Evolutionary conservation across 2,888 invertebrate genomes (phyloP), one percentile per base, ranked within the genome.

Genomic region (Acrobasis consociella): DNA sequence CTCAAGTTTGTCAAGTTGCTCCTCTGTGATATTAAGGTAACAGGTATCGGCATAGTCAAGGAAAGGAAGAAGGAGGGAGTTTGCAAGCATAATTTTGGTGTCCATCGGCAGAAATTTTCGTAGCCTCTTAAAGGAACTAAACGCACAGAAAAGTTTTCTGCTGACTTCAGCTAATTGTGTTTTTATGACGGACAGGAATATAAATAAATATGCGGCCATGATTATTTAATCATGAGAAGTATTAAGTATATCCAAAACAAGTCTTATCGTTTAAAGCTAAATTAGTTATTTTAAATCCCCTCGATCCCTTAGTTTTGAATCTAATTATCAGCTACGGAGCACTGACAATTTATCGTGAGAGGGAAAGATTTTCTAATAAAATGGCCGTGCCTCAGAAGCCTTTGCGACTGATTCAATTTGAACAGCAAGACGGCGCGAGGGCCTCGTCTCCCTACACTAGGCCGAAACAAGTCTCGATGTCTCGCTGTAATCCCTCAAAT

Each of bases 401-500:
- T 76, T 83, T 80, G 76, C 75, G 75, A 76, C 80, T 83, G 83
- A 87, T 87, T 86, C 85, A 86, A 87, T 89, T 84, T 82, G 76
- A 78, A 76, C 74, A 75, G 78, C 80, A 81, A 82, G 83, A 78
- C 76, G 82, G 73, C 72, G 72, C 70, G 74, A 71, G 74, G 73
- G 82, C 81, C 80, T 72, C 72, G 75, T 73, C 72, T 75, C 76
- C 72, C 72, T 82, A 81, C 80, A 81, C 86, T 87, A 89, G 91
- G 89, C 89, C 89, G 90, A 91, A 90, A 90, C 89, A 90, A 89
- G 87, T 84, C 86, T 77, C 81, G 77, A 74, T 78, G 87, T 84
- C 86, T 77, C 81, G 77, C 73, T 78, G 91, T 90, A 91, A 91
- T 91, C 91, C 87, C 82, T 89, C 86, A 91, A 91, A 91, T 91